Evolutionary conservation across 2,797 vertebrate genomes (phyloP), one percentile per base, ranked within the genome.

Genomic region (Gymnothorax javanicus): DNA sequence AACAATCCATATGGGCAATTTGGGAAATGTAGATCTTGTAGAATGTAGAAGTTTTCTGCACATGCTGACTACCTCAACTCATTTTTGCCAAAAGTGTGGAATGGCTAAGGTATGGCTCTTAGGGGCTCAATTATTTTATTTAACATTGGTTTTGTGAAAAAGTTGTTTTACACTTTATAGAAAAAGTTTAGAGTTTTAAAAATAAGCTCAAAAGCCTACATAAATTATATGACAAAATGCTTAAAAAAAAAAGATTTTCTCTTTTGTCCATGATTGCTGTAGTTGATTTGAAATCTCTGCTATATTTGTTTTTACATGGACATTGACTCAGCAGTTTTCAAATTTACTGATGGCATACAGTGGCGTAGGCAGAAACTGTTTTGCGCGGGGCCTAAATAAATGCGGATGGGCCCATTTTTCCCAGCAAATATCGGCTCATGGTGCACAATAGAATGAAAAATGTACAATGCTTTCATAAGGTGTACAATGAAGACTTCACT

Each of bases 401-500:
- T 73, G 82, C 60, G 83, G 86, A 85, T 2, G 33, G 33, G 33
- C 33, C 33, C 1, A 43, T 43, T 43, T 43, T 43, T 43, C 33
- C 33, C 85, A 81, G 86, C 57, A 86, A 59, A 77, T 84, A 81
- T 87, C 88, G 85, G 33, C 33, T 43, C 33, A 91, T 92, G 91
- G 93, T 92, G 91, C 91, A 89, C 91, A 27, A 54, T 91, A 93
- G 90, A 54, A 90, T 94, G 92, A 92, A 93, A 67, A 69, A 86
- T 92, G 89, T 43, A 43, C 33, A 43, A 43, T 43, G 33, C 2
- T 43, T 43, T 1, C 90, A 91, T 93, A 91, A 89, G 89, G 88
- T 87, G 84, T 91, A 93, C 89, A 90, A 92, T 91, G 90, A 92
- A 89, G 94, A 94, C 91, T 93, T 91, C 93, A 91, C 93, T 92